Evolutionary conservation across 2,797 vertebrate species (phyloP).

Genomic region (Helicolenus hilgendorfi): DNA sequence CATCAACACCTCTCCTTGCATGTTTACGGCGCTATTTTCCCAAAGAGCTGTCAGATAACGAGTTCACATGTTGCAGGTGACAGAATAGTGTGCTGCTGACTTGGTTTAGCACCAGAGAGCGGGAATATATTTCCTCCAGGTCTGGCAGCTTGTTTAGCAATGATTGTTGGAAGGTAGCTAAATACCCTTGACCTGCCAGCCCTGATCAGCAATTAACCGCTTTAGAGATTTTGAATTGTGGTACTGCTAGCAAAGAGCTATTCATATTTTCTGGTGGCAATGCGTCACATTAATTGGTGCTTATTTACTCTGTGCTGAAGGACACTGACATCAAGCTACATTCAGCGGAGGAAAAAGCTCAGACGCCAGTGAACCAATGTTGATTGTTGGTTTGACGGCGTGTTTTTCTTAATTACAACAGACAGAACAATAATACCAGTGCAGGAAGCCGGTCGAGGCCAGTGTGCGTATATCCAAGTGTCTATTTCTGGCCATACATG

Average conservation of each 20-base stretch:
- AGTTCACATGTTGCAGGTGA: conserved; percentile 26
- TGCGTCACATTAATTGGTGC: conserved; percentile 77
- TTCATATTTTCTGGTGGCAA: conserved; percentile 73
- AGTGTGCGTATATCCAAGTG: not conserved
- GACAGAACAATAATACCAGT: conserved; percentile 72
- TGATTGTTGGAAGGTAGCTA: conserved; percentile 44
- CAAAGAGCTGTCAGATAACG: conserved; percentile 14
- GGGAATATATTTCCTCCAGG: conserved; percentile 30
- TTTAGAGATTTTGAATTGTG: conserved; percentile 61
- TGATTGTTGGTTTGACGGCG: conserved; percentile 64
- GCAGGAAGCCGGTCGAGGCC: conserved; percentile 25
- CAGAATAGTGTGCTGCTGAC: conserved; percentile 25
- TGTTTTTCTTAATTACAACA: conserved; percentile 83
- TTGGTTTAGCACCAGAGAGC: conserved; percentile 20
- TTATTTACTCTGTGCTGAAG: conserved; percentile 66
- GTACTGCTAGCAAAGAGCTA: conserved; percentile 64
- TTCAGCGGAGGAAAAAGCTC: conserved; percentile 35
- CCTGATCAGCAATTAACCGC: conserved; percentile 69
- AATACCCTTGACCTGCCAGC: conserved; percentile 74
- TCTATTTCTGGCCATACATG: conserved; percentile 19
- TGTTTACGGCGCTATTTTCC: conserved; percentile 9
- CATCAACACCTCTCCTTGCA: conserved; percentile 21
- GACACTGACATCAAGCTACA: conserved; percentile 64
- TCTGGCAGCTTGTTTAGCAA: conserved; percentile 49
- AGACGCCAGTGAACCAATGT: conserved; percentile 41